Evolutionary conservation across 2,113 vertebrate species (phyloP).

Genomic region (Monopterus albus): DNA sequence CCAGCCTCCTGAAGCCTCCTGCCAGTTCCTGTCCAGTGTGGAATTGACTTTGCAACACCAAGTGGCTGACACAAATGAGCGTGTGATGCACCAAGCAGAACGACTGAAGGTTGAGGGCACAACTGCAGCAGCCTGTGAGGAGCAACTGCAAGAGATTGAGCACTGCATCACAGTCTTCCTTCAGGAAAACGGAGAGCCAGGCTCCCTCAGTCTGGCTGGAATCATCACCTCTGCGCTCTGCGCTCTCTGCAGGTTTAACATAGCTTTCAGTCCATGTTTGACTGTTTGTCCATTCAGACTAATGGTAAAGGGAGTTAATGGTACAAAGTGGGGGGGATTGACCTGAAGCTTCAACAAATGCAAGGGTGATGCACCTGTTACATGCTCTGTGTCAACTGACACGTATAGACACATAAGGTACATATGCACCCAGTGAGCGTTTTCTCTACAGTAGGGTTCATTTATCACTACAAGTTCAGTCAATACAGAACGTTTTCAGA

Average conservation of each 20-base stretch:
- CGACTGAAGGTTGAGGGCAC: constrained; percentile 93
- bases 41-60: constrained; percentile 93
- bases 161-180: constrained; percentile 95
- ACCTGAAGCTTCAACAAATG: no score
- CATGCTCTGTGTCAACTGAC: no score
- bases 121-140: constrained; percentile 89
- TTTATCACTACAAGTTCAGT: no score
- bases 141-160: constrained; percentile 97
- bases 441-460: no score
- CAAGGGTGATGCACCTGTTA: no score
- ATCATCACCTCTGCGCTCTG: constrained; percentile 95
- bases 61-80: constrained; percentile 89
- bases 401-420: no score
- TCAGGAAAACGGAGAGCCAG: constrained; percentile 91
- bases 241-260: constrained; percentile 88
- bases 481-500: no score
- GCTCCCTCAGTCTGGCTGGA: constrained; percentile 90
- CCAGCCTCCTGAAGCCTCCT: constrained; percentile 85
- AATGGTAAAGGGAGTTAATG: not conserved
- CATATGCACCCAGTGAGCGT: no score
- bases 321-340: no score
- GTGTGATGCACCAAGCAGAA: constrained; percentile 90
- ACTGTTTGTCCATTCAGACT: not conserved
- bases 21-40: constrained; percentile 91
- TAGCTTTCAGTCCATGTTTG: not conserved